Percentiles rank a stretch among this genome's conserved stretches.
phyloP scores from a whole-genome alignment of 2,113 vertebrate genomes.

The Andinoacara biseriatus region DNA sequence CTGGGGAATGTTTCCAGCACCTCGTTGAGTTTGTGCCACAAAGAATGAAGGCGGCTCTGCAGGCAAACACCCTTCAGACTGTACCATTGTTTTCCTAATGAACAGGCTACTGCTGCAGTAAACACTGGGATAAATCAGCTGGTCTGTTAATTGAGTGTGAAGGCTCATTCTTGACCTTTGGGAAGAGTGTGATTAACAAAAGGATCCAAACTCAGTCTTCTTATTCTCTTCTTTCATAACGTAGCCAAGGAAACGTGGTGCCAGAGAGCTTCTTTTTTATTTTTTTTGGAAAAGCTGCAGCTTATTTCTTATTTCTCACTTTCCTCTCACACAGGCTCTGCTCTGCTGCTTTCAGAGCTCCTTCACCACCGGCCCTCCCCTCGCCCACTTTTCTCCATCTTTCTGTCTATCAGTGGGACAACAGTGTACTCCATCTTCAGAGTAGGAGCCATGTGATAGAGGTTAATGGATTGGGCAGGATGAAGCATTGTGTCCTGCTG shows the following conservation, averaged over 20 bases:
- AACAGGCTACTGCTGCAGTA: background rate
- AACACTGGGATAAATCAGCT: background rate
- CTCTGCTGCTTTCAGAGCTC: slow-evolving; percentile 3
- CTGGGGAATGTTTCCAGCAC: background rate
- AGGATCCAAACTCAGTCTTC: background rate
- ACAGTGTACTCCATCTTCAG: slow-evolving; percentile 61
- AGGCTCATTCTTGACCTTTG: background rate
- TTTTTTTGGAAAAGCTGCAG: slow-evolving; percentile 6
- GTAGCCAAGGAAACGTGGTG: background rate
- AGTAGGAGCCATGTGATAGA: slow-evolving; percentile 58
- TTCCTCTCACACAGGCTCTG: background rate
- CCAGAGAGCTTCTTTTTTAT: background rate
- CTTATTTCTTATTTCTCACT: slow-evolving; percentile 28
- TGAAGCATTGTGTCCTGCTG: slow-evolving; percentile 64
- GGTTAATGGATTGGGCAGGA: slow-evolving; percentile 72
- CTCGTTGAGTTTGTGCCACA: background rate
- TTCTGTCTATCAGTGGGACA: slow-evolving; percentile 56
- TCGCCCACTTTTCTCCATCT: slow-evolving; percentile 28
- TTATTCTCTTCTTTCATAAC: background rate
- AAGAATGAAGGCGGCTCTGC: background rate
- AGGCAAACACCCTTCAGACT: background rate
- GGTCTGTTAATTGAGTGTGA: background rate
- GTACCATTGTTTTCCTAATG: background rate
- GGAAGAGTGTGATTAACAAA: slow-evolving; percentile 1
- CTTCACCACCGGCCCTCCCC: background rate